A percentile compares a stretch with the other conserved stretches of the same genome.
These are phyloP conservation scores for Drosophila paramelanica DNA, from an alignment of 2,888 invertebrate species.

Conservation along the genomic window DNA sequence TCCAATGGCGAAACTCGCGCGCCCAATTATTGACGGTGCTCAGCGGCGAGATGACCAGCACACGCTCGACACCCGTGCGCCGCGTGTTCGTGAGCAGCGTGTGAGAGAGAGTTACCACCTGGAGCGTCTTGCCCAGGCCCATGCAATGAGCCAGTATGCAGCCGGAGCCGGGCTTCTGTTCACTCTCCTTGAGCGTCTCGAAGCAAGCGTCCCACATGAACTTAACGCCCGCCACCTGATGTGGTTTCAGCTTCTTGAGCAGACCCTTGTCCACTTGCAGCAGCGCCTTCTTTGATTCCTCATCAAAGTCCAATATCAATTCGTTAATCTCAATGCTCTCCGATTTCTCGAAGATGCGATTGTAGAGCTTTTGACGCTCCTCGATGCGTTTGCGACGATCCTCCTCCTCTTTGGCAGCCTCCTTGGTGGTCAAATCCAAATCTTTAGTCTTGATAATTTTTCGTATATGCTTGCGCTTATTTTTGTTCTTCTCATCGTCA, in stretches of 20 bases:
- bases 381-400: conserved; percentile 94
- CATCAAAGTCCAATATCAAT: conserved; percentile 93
- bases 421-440: conserved; percentile 92
- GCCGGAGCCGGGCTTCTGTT: conserved; percentile 89
- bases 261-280: conserved; percentile 92
- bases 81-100: conserved; percentile 90
- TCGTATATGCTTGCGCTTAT: conserved; percentile 87
- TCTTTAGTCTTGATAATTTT: conserved; percentile 87
- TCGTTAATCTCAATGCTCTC: conserved; percentile 89
- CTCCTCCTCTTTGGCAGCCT: conserved; percentile 95
- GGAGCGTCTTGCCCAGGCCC: conserved; percentile 93
- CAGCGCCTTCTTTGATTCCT: conserved; percentile 92
- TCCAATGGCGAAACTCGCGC: conserved; percentile 96
- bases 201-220: conserved; percentile 98
- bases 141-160: conserved; percentile 99
- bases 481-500: conserved; percentile 82
- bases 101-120: conserved; percentile 95
- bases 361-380: conserved; percentile 95
- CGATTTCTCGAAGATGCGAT: conserved; percentile 90
- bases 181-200: conserved; percentile 91
- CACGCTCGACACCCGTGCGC: conserved; percentile 90
- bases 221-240: conserved; percentile 95
- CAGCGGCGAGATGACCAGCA: conserved; percentile 95
- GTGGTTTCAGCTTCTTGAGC: conserved; percentile 95
- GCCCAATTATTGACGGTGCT: conserved; percentile 99